A percentile compares a stretch with the other conserved stretches of the same genome.
Conservation (phyloP, 2,797 vertebrate genomes). For the Peromyscus aztecus region DNA sequence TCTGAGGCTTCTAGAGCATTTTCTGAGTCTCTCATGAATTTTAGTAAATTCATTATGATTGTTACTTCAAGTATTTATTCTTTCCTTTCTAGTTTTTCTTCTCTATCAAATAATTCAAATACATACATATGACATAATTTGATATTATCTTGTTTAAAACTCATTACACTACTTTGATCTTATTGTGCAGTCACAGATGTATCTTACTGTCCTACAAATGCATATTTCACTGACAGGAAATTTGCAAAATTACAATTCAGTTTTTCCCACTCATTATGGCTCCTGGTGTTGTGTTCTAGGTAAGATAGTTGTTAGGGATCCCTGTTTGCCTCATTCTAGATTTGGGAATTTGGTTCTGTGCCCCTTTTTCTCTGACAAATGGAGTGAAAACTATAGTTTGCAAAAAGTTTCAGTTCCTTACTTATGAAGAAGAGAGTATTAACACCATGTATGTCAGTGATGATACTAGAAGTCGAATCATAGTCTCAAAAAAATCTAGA, state of each 20-base stretch:
- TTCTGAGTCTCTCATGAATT: neutral
- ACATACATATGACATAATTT: neutral
- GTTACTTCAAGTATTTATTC: neutral
- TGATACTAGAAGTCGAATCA: neutral
- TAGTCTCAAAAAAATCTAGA: neutral
- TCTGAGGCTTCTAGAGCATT: neutral
- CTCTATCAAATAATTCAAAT: neutral
- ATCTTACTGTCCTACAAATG: neutral
- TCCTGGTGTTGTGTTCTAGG: neutral
- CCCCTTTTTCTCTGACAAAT: neutral
- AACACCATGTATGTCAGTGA: neutral
- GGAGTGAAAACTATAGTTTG: neutral
- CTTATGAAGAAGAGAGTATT: neutral
- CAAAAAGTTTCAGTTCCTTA: fast-evolving
- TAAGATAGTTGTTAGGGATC: neutral
- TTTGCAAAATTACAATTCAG: neutral
- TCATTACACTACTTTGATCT: neutral
- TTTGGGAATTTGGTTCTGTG: neutral
- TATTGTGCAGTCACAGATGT: fast-evolving
- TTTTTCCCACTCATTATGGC: neutral
- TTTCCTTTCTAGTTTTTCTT: neutral
- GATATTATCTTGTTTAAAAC: neutral
- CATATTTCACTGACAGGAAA: neutral
- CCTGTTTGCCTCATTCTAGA: neutral
- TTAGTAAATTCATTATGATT: neutral